Base-by-base conservation (phyloP, 2,888 invertebrate genomes). In the Mesoligia furuncula region DNA sequence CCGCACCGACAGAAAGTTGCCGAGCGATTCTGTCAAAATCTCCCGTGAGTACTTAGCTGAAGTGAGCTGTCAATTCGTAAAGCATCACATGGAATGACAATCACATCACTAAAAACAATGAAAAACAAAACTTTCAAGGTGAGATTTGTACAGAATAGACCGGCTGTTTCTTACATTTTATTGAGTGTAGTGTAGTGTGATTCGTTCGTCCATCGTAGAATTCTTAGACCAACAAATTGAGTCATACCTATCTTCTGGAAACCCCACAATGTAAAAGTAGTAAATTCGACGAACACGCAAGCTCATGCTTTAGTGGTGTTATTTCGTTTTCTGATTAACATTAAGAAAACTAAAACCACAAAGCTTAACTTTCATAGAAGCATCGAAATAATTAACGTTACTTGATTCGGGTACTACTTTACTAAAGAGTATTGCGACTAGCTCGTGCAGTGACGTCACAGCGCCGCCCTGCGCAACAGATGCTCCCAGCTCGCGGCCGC, bases 371-470 rank as follows among this genome's bases (percentile, higher is more conserved):
- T 78, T 61, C 39, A 15, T 31, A 27, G 68, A 61, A 62, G 62
- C n/a, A 61, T 68, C 8, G n/a, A 20, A 31, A 57, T 20, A 20
- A 2, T 15, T 1, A 24, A 80, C 62, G 27, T 78, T 62, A 54
- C 17, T 36, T n/a, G 27, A 39, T 80, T 72, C 36, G 27, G 27
- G 20, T 20, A 36, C 11, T 27, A 24, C 31, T 61, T 75, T 5
- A 13, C 17, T 48, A 48, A 61, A 61, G 57, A 51, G 42, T 13
- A 2, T 45, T n/a, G 36, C 2, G 79, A 9, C n/a, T 27, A 39
- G 27, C 36, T 36, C 17, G n/a, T 15, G 31, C n/a, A 7, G 17
- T 84, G 81, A 86, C 82, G 85, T 84, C 77, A 82, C 36, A 20
- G 62, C 48, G 77, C 31, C 73, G 82, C 57, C 27, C 27, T 24